Evolutionary conservation across 2,888 invertebrate genomes (phyloP), one percentile per base, ranked within the genome.

Genomic region (Latrodectus elegans): DNA sequence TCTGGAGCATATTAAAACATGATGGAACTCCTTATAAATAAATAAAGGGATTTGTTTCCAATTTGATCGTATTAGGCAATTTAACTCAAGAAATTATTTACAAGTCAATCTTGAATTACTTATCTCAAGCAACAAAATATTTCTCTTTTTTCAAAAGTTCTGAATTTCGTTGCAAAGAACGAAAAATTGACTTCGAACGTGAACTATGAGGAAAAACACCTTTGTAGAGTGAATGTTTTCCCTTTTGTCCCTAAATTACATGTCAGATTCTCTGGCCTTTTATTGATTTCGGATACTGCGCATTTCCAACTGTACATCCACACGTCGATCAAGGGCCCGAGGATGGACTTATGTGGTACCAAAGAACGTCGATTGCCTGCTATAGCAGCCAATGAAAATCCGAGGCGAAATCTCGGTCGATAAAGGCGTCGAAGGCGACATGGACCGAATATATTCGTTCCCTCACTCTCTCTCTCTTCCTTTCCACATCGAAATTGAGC

Each of bases 261-360:
- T n/a, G 60, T 15, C 60, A 8, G 12, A 60, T n/a, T 60, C 60
- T n/a, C n/a, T 6, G 60, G 12, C 60, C 67, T n/a, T 65, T 71
- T 87, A 87, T 87, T 82, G 86, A 87, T 87, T 60, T 81, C 11
- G 55, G 52, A 67, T 14, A 71, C 72, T 87, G 86, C 86, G 86
- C 86, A 86, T 26, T 71, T 52, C 68, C 49, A 74, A 74, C 38
- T 38, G 60, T 68, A 60, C 68, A 68, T 68, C 77, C 11, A 49
- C 67, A 78, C 52, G 67, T 73, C 22, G 52, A 67, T 12, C 51
- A 68, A 15, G 12, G n/a, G 4, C n/a, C 67, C 12, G 12, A 22
- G 22, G 15, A n/a, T 12, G 49, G 71, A 64, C 8, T 26, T 12
- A n/a, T 22, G 72, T 60, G 52, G 51, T 53, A 68, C 14, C 64